phyloP scores from a whole-genome alignment of 2,888 invertebrate species.

The Rosalia funebris region DNA sequence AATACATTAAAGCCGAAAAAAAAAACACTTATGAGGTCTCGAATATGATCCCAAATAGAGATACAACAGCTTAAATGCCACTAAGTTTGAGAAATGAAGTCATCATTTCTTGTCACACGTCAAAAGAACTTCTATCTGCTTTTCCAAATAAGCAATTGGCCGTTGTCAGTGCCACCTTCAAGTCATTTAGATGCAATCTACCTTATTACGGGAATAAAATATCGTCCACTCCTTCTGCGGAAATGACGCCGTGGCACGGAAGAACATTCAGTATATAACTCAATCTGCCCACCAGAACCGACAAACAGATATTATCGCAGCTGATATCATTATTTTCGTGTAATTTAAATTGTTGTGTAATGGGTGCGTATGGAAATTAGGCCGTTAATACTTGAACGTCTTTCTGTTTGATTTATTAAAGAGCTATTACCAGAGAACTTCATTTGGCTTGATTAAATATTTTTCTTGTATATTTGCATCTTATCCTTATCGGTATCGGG shows the following conservation, averaged over 20 bases:
- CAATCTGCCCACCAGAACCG: slow-evolving; percentile 55
- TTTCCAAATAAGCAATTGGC: slow-evolving; percentile 52
- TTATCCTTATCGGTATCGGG: slow-evolving; percentile 27
- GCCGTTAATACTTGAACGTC: slow-evolving; percentile 53
- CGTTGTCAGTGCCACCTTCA: slow-evolving; percentile 52
- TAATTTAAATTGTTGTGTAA: slow-evolving; percentile 59
- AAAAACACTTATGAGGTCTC: slow-evolving; percentile 1
- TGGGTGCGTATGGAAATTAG: slow-evolving; percentile 58
- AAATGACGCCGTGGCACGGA: slow-evolving; percentile 58
- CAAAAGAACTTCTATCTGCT: slow-evolving; percentile 41
- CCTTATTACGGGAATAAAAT: slow-evolving; percentile 58
- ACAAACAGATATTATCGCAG: slow-evolving; percentile 55
- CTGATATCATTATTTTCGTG: slow-evolving; percentile 58
- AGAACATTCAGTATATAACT: slow-evolving; percentile 52
- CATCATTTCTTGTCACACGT: slow-evolving; percentile 48
- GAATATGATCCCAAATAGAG: slow-evolving; percentile 31
- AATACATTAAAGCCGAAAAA: slow-evolving; percentile 9
- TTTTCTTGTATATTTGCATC: slow-evolving; percentile 37
- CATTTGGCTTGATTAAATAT: slow-evolving; percentile 54
- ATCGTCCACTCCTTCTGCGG: slow-evolving; percentile 55
- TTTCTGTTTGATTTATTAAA: slow-evolving; percentile 53
- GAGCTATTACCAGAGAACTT: slow-evolving; percentile 44
- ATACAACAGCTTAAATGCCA: slow-evolving; percentile 34
- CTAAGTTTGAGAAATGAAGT: slow-evolving; percentile 43
- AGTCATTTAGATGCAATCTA: slow-evolving; percentile 58